Conservation (phyloP, 2,888 invertebrate species). For the Folsomia manolachei region DNA sequence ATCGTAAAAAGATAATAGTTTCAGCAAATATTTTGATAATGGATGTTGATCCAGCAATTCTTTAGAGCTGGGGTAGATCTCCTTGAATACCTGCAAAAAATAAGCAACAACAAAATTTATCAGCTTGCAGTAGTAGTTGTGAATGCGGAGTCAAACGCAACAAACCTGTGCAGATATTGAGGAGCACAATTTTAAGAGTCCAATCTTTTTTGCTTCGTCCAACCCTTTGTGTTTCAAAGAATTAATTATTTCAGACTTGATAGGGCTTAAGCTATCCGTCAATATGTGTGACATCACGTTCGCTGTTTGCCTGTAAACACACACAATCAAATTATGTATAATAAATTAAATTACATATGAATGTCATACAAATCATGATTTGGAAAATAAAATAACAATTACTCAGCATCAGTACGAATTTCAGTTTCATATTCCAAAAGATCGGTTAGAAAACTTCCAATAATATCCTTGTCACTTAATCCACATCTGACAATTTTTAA, state of each 20-base stretch:
- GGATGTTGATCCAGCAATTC: constrained; percentile 30
- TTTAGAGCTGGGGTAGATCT: constrained; percentile 33
- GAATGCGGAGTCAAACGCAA: no score
- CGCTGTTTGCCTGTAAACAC: constrained; percentile 6
- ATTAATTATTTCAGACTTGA: constrained; percentile 29
- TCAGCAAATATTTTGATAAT: constrained; percentile 33
- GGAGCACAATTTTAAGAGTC: background rate
- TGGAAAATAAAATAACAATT: constrained; percentile 11
- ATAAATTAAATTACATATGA: no score
- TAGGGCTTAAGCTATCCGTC: background rate
- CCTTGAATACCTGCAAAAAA: constrained; percentile 35
- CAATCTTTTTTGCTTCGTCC: background rate
- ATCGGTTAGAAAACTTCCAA: constrained; percentile 31
- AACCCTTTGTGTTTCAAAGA: constrained; percentile 13
- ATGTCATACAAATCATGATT: constrained; percentile 9
- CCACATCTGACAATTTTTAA: constrained; percentile 28
- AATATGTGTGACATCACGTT: background rate
- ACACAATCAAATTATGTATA: no score
- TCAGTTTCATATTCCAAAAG: constrained; percentile 34
- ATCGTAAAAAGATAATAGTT: constrained; percentile 43
- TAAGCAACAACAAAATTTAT: no score
- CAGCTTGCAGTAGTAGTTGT: no score
- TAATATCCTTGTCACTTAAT: constrained; percentile 26
- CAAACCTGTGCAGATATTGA: background rate
- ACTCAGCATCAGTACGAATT: constrained; percentile 45